A percentile compares a stretch with the other conserved stretches of the same genome.
phyloP scores from a whole-genome alignment of 2,113 vertebrate species.

The Ceratotherium simum region DNA sequence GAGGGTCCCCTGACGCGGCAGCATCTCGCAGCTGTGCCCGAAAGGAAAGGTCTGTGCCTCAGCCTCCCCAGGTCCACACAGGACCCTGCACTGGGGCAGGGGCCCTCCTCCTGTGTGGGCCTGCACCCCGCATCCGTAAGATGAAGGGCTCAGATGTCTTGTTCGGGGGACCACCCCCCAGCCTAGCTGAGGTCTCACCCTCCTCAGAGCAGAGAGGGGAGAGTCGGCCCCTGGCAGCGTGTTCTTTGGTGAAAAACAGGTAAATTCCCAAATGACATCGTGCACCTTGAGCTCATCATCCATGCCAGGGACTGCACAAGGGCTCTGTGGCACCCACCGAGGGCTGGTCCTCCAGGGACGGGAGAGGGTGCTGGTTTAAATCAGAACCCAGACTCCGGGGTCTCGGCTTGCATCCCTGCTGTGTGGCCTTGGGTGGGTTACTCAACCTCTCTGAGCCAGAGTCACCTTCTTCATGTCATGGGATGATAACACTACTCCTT shows the following conservation, averaged over 20 bases:
- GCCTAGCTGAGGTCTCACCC: rapidly evolving
- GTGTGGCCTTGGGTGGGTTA: background rate
- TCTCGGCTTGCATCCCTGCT: rapidly evolving
- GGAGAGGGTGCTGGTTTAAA: rapidly evolving
- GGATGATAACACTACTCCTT: rapidly evolving
- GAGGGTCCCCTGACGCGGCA: rapidly evolving
- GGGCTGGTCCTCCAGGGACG: background rate
- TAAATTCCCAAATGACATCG: rapidly evolving
- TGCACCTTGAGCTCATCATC: rapidly evolving
- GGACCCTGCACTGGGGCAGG: background rate
- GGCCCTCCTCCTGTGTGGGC: background rate
- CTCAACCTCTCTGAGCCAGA: background rate
- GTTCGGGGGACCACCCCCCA: rapidly evolving
- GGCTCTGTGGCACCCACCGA: rapidly evolving
- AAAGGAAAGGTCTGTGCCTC: background rate
- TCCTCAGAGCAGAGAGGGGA: background rate
- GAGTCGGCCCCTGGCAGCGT: rapidly evolving
- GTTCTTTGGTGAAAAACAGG: background rate
- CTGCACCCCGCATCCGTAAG: rapidly evolving
- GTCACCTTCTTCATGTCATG: rapidly evolving
- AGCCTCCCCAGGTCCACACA: background rate
- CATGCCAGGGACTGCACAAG: rapidly evolving
- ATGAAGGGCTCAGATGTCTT: rapidly evolving
- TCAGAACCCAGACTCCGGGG: rapidly evolving
- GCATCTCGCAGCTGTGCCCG: background rate